phyloP scores from a whole-genome alignment of 92 coral and sea anemone species.

The Porites cylindrica region DNA sequence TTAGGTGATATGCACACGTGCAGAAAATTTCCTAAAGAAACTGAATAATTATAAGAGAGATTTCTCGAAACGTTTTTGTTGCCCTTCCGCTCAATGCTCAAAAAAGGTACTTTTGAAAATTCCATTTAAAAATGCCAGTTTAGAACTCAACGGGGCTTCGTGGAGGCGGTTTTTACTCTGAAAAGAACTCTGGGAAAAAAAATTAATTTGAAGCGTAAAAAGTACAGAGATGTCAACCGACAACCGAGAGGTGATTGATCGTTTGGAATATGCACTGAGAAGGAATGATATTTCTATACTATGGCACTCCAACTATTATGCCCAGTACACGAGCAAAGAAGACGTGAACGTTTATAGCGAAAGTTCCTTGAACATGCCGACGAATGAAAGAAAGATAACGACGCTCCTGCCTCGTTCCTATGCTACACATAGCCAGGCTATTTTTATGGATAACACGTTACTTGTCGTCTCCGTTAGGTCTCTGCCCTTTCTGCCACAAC shows the following conservation, averaged over 20 bases:
- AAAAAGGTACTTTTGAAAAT: no score
- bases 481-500: no score
- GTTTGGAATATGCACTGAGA: constrained; percentile 39
- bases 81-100: neutral
- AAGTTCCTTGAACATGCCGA: neutral
- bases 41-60: no score
- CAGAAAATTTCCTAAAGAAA: no score
- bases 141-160: neutral
- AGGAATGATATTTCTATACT: constrained; percentile 34
- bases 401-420: constrained; percentile 23
- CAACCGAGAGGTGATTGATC: constrained; percentile 43
- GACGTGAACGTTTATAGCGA: constrained; percentile 47
- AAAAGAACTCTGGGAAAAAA: constrained; percentile 45
- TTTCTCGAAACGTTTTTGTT: no score
- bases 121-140: neutral
- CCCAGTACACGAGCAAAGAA: constrained; percentile 53
- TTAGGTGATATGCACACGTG: no score
- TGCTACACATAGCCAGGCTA: constrained; percentile 29
- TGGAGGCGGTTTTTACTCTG: constrained; percentile 22
- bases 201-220: constrained; percentile 30
- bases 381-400: neutral
- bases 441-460: no score
- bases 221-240: constrained; percentile 23
- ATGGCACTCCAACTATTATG: constrained; percentile 58
- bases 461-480: no score